A percentile compares a stretch with the other conserved stretches of the same genome.
phyloP scores from a whole-genome alignment of 2,113 vertebrate genomes.

The Cathartes aura region DNA sequence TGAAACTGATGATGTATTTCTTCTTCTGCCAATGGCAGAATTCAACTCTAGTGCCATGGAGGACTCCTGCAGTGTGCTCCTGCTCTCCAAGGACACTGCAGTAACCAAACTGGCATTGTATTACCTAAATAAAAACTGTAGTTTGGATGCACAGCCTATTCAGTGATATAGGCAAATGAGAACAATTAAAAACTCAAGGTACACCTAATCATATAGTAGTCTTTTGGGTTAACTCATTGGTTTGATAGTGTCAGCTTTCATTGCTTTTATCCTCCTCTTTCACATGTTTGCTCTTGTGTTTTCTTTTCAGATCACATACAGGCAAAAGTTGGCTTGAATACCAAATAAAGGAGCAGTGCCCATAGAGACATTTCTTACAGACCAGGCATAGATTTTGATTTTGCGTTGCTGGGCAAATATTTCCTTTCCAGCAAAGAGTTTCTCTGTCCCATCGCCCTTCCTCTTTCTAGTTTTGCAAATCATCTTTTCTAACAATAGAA shows the following conservation, averaged over 20 bases:
- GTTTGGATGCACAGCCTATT: not conserved
- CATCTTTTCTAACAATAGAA: not conserved
- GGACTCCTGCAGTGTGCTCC: not conserved
- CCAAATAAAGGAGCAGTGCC: conserved; percentile 25
- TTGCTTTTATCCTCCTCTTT: conserved; percentile 27
- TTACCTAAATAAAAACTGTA: not conserved
- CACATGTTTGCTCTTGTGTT: conserved; percentile 44
- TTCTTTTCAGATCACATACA: conserved; percentile 45
- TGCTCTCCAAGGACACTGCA: not conserved
- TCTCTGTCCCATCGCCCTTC: not conserved
- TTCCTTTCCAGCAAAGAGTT: not conserved
- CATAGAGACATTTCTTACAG: conserved; percentile 6
- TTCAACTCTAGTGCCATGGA: not conserved
- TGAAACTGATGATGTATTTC: not conserved
- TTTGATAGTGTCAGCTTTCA: not conserved
- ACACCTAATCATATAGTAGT: not conserved
- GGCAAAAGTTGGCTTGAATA: conserved; percentile 23
- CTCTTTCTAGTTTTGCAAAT: not conserved
- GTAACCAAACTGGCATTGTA: not conserved
- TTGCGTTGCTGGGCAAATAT: conserved; percentile 16
- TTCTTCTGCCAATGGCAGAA: not conserved
- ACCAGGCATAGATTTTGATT: conserved; percentile 13
- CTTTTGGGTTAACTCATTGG: not conserved
- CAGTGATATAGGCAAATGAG: not conserved
- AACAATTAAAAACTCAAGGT: not conserved